Conservation (phyloP, 2,113 vertebrate genomes). For the Theristicus caerulescens region DNA sequence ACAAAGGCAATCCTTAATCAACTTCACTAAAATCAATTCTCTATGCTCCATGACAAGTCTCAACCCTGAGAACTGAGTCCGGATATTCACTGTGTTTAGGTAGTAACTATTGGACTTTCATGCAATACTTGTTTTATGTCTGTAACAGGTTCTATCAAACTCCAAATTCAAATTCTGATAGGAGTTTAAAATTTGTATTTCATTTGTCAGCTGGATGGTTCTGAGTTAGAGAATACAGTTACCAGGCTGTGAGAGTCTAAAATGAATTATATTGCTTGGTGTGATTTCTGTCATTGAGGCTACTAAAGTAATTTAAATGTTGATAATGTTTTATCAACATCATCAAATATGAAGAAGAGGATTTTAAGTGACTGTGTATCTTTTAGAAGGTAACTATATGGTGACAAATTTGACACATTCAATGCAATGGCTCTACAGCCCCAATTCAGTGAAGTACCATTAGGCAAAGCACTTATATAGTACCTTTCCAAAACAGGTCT, state of each 20-base stretch:
- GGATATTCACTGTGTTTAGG: neutral
- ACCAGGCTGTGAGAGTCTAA: neutral
- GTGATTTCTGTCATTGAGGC: constrained; percentile 2
- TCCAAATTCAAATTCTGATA: neutral
- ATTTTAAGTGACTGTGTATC: neutral
- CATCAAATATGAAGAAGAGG: neutral
- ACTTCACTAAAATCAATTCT: neutral
- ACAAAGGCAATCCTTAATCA: neutral
- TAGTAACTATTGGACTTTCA: neutral
- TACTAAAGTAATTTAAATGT: constrained; percentile 25
- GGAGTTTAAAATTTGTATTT: neutral
- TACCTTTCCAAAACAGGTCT: neutral
- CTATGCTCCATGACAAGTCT: neutral
- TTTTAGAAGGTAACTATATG: neutral
- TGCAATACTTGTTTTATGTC: neutral
- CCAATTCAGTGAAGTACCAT: neutral
- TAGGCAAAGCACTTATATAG: neutral
- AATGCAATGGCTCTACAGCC: neutral
- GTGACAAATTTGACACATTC: neutral
- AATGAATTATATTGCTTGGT: constrained; percentile 20
- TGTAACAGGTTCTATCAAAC: neutral
- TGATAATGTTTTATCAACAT: neutral
- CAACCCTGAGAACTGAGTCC: neutral
- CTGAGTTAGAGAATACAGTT: constrained; percentile 8
- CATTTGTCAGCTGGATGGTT: neutral